phyloP scores from a whole-genome alignment of 2,888 invertebrate genomes.

The Eutolmus rufibarbis region DNA sequence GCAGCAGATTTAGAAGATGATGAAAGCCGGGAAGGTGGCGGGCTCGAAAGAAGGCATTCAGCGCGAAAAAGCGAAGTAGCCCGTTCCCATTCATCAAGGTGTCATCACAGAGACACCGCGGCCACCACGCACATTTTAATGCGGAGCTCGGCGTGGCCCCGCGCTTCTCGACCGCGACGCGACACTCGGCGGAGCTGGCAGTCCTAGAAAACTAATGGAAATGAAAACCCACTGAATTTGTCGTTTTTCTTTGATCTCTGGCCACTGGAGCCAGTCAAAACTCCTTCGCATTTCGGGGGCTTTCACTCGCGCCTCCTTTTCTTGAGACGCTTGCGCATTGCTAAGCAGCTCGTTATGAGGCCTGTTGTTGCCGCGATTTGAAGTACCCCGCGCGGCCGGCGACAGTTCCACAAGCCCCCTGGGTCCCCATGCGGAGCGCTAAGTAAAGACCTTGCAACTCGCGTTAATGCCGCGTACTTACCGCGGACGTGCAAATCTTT shows the following conservation, averaged over 20 bases:
- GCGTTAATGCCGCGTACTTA: neutral
- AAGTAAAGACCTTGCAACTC: neutral
- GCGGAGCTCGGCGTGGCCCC: neutral
- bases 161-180: neutral
- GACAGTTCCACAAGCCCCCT: neutral
- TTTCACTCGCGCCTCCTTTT: conserved; percentile 12
- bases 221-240: conserved; percentile 37
- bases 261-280: neutral
- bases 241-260: conserved; percentile 29
- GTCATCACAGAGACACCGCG: conserved; percentile 41
- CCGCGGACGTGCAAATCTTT: conserved; percentile 1
- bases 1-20: conserved; percentile 20
- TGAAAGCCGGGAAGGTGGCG: neutral
- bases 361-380: neutral
- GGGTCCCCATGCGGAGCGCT: neutral
- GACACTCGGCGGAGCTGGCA: conserved; percentile 4
- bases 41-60: neutral
- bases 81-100: conserved; percentile 45
- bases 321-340: neutral
- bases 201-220: conserved; percentile 34
- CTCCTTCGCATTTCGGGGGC: neutral
- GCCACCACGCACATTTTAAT: conserved; percentile 34
- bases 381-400: neutral
- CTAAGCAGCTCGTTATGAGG: conserved; percentile 5
- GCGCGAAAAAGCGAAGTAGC: conserved; percentile 40